A percentile compares a stretch with the other conserved stretches of the same genome.
These are phyloP conservation scores for Melinaea marsaeus DNA, from an alignment of 2,888 invertebrate genomes.

Conservation along the genomic window DNA sequence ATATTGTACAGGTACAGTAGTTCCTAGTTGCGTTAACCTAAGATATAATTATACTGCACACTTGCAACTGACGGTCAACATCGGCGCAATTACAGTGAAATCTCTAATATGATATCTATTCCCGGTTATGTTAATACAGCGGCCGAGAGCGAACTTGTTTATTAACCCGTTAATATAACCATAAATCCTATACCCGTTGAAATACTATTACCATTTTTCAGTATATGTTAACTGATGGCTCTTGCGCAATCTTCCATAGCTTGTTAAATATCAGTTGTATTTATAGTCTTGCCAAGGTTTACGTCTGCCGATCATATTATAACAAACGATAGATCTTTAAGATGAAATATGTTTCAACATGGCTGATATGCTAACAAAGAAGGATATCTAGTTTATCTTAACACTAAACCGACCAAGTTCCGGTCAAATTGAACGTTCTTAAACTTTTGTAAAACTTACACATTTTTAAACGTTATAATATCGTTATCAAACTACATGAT, in stretches of 20 bases:
- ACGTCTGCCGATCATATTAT: neutral
- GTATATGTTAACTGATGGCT: neutral
- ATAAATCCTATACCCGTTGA: slow-evolving; percentile 11
- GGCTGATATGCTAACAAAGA: too few species aligned
- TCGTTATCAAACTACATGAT: too few species aligned
- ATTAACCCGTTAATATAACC: neutral
- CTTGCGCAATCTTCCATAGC: neutral
- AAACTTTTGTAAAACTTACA: too few species aligned
- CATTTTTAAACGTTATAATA: too few species aligned
- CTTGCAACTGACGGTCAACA: neutral
- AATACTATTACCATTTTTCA: slow-evolving; percentile 8
- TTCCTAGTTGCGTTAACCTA: too few species aligned
- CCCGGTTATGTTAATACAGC: slow-evolving; percentile 16
- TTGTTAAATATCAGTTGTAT: neutral
- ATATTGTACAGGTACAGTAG: too few species aligned
- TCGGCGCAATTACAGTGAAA: slow-evolving; percentile 6
- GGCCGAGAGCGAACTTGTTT: slow-evolving; percentile 4
- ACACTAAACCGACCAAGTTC: too few species aligned
- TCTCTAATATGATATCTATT: neutral
- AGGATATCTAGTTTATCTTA: too few species aligned
- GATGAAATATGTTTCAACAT: too few species aligned
- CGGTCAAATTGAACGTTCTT: too few species aligned
- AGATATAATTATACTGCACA: too few species aligned
- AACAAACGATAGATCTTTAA: neutral
- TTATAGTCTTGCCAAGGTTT: slow-evolving; percentile 4